Evolutionary conservation across 2,888 invertebrate genomes (phyloP).

Genomic region (Zeuzera pyrina): DNA sequence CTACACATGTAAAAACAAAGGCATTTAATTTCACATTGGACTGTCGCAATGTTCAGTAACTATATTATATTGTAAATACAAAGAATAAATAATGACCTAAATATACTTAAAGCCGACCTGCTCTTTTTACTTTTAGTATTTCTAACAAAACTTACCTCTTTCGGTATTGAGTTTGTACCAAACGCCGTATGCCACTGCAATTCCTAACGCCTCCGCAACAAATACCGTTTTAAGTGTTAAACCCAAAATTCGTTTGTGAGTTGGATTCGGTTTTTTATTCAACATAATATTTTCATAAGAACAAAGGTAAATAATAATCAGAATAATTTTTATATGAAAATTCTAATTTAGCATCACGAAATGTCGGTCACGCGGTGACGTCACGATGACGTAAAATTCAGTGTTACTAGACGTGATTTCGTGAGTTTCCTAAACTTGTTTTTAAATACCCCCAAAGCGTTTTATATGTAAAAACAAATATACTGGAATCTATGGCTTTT

Average conservation of each 20-base stretch:
- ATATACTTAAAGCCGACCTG: constrained; percentile 7
- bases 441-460: no score
- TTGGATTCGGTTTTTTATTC: constrained; percentile 74
- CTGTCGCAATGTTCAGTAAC: no score
- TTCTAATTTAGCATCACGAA: background rate
- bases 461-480: no score
- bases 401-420: no score
- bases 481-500: no score
- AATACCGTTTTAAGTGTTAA: constrained; percentile 71
- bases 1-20: no score
- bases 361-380: constrained; percentile 4
- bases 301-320: constrained; percentile 9
- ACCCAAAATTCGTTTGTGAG: constrained; percentile 64
- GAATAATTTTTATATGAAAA: constrained; percentile 2
- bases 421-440: no score
- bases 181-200: constrained; percentile 75
- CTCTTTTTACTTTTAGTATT: no score
- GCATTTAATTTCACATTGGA: no score
- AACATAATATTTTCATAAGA: constrained; percentile 70
- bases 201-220: constrained; percentile 71
- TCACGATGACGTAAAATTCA: no score
- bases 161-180: constrained; percentile 81
- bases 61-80: no score
- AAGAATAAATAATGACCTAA: constrained; percentile 1
- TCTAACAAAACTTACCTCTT: constrained; percentile 71